phyloP scores from a whole-genome alignment of 2,797 vertebrate species.

The Chrysocyon brachyurus region DNA sequence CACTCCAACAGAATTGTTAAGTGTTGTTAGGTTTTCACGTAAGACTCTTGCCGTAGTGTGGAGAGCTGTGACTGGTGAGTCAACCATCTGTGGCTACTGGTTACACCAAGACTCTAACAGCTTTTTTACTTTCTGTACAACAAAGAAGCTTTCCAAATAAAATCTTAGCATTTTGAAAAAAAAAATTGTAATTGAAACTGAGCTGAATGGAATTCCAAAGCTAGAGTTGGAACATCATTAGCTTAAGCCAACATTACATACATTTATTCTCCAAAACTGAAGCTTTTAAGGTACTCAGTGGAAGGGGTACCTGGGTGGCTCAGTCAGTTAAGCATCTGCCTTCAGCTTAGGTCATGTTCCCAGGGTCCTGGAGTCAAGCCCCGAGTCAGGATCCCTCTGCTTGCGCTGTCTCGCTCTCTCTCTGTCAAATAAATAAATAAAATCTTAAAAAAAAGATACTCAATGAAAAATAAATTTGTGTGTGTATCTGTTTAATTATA shows the following conservation, averaged over 20 bases:
- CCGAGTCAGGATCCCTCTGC: no score
- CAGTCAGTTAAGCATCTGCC: no score
- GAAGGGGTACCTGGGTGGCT: no score
- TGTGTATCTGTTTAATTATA: neutral
- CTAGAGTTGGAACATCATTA: neutral
- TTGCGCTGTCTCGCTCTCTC: no score
- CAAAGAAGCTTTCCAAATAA: slow-evolving; percentile 97
- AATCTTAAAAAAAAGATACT: neutral
- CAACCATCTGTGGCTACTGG: slow-evolving; percentile 92
- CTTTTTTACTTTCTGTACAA: slow-evolving; percentile 97
- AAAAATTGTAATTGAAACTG: neutral
- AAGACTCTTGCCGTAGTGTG: slow-evolving; percentile 94
- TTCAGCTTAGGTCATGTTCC: no score
- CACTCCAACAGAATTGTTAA: slow-evolving; percentile 74
- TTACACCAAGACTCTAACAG: slow-evolving; percentile 94
- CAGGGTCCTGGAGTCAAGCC: no score
- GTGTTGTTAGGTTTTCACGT: slow-evolving; percentile 89
- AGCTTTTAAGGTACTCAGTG: neutral
- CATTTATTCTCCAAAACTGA: neutral
- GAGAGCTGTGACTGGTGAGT: slow-evolving; percentile 90
- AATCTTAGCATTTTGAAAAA: slow-evolving; percentile 92
- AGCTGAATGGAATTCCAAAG: neutral
- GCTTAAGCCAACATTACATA: neutral
- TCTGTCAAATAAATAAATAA: no score
- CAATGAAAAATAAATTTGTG: neutral